Conservation (phyloP, 2,888 invertebrate species). For the Nipponacmea schrenckii region DNA sequence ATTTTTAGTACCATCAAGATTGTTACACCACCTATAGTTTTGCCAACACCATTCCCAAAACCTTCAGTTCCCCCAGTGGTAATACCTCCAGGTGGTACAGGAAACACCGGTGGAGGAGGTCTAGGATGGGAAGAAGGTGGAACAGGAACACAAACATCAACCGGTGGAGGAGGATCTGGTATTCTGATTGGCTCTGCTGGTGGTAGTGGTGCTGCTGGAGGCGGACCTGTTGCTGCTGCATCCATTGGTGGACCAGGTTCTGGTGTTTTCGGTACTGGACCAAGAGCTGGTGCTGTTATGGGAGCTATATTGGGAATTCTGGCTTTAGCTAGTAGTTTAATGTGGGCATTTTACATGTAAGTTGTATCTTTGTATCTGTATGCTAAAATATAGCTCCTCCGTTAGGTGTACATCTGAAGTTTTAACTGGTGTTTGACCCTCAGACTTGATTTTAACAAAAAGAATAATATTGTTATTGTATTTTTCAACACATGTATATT, state of each 20-base stretch:
- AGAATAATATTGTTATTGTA: too few relatives aligned
- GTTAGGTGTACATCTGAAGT: too few relatives aligned
- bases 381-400: too few relatives aligned
- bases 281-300: constrained; percentile 55
- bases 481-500: too few relatives aligned
- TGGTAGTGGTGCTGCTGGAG: constrained; percentile 11
- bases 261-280: constrained; percentile 42
- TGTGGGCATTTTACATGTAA: constrained; percentile 59
- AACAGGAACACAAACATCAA: background rate
- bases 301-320: constrained; percentile 56
- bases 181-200: constrained; percentile 11
- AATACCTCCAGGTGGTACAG: constrained; percentile 32
- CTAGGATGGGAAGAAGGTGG: constrained; percentile 17
- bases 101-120: constrained; percentile 28
- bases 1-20: background rate
- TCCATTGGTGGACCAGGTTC: constrained; percentile 29
- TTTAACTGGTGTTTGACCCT: too few relatives aligned
- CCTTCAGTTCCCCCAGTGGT: constrained; percentile 23
- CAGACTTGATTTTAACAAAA: too few relatives aligned
- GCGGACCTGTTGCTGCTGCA: constrained; percentile 34
- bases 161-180: constrained; percentile 18
- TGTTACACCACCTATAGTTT: background rate
- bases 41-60: background rate
- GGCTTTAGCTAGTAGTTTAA: constrained; percentile 46
- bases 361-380: background rate